Evolutionary conservation across 2,797 vertebrate species (phyloP).

Genomic region (Enteromius trimaculatus): DNA sequence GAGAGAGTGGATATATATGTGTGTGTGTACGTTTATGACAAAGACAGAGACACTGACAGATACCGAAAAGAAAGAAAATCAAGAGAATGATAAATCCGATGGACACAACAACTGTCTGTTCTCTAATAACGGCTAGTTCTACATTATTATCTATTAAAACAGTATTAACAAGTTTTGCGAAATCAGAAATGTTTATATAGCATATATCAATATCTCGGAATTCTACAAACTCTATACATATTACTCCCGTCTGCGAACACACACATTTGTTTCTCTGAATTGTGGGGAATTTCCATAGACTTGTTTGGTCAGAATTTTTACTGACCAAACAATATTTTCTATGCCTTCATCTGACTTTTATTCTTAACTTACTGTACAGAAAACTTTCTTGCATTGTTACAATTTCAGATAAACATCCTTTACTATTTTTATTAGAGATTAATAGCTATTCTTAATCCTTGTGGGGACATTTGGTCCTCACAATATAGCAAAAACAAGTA

Average conservation of each 20-base stretch:
- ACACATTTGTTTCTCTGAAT: too few species aligned
- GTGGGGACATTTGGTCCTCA: too few species aligned
- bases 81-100: not conserved
- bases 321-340: too few species aligned
- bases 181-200: not conserved
- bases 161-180: not conserved
- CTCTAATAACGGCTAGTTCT: not conserved
- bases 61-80: not conserved
- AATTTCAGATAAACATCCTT: too few species aligned
- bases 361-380: too few species aligned
- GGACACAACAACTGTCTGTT: not conserved
- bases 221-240: not conserved
- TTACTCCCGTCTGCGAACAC: not conserved
- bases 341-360: too few species aligned
- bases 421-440: too few species aligned
- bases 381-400: too few species aligned
- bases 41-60: constrained; percentile 8
- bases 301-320: too few species aligned
- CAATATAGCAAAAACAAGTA: too few species aligned
- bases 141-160: not conserved
- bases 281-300: too few species aligned
- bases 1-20: constrained; percentile 25
- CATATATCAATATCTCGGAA: not conserved
- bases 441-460: too few species aligned
- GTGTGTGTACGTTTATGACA: constrained; percentile 9